Base-by-base conservation (phyloP, 2,888 invertebrate species). In the Chaitophorus viminalis region DNA sequence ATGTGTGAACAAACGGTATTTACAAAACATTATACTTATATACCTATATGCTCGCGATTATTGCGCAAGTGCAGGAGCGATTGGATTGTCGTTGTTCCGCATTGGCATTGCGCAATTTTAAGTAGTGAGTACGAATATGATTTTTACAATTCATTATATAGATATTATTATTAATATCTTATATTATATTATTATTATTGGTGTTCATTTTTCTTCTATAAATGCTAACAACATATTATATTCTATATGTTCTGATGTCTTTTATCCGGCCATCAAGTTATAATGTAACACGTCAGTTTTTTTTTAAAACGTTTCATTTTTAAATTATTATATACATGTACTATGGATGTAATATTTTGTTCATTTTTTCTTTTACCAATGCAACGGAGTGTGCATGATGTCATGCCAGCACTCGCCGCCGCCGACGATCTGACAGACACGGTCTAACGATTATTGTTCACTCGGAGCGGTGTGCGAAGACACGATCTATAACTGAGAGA, bases 381-480 rank as follows among this genome's bases (percentile, higher is more conserved):
- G 3, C 46, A 52, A 72, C 31, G 72, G 29, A 86, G 86, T 79
- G 78, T 72, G 76, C 84, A 85, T 76, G 86, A 86, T 60, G 86
- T 72, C 86, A 79, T 65, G 84, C 77, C 33, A 77, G 70, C 85
- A 85, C 77, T 70, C 68, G 78, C 70, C 65, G 39, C 54, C 76
- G 84, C 84, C 76, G 76, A 68, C 65, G 68, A 72, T 78, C 86
- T 86, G 86, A 85, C 85, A 78, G 85, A 85, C 85, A 85, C 52
- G 77, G 85, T 85, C 77, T 29, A 39, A 72, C 86, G 78, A 86
- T 86, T 86, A 86, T 86, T 86, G 54, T 86, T 86, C 72, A 72
- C 86, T 78, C 36, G 78, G 86, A 86, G 86, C 86, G 86, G 86
- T 86, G 54, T 25, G 29, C 78, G 86, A 86, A 72, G 86, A 86